Evolutionary conservation across 2,888 invertebrate species (phyloP).

Genomic region (Cheiracanthium punctorium): DNA sequence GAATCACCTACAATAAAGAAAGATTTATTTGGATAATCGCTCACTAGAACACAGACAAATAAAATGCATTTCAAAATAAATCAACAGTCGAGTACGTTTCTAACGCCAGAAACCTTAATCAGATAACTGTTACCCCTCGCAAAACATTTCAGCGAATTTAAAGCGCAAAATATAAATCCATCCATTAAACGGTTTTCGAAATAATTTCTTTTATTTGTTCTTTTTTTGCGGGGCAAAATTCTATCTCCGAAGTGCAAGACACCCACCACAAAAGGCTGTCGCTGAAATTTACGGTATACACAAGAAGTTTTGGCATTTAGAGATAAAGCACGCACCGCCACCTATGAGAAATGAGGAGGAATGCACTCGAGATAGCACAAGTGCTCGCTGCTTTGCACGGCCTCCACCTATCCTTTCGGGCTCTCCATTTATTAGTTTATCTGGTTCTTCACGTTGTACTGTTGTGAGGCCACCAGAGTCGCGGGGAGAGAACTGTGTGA

Average conservation of each 20-base stretch:
- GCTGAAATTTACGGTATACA: neutral
- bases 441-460: neutral
- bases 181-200: too few relatives aligned
- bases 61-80: too few relatives aligned
- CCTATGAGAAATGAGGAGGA: neutral
- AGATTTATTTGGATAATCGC: too few relatives aligned
- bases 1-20: too few relatives aligned
- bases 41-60: too few relatives aligned
- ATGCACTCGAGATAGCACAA: neutral
- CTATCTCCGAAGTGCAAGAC: neutral
- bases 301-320: neutral
- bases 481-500: too few relatives aligned
- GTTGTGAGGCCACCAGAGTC: neutral
- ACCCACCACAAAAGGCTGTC: neutral
- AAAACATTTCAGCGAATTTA: too few relatives aligned
- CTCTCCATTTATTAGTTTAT: neutral
- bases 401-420: neutral
- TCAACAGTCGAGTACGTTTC: too few relatives aligned
- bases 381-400: neutral
- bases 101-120: too few relatives aligned
- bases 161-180: too few relatives aligned
- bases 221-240: neutral
- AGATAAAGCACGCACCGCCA: constrained; percentile 50
- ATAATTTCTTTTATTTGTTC: too few relatives aligned
- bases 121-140: too few relatives aligned